phyloP scores from a whole-genome alignment of 2,888 invertebrate genomes.

The Acanthosepion esculentum region DNA sequence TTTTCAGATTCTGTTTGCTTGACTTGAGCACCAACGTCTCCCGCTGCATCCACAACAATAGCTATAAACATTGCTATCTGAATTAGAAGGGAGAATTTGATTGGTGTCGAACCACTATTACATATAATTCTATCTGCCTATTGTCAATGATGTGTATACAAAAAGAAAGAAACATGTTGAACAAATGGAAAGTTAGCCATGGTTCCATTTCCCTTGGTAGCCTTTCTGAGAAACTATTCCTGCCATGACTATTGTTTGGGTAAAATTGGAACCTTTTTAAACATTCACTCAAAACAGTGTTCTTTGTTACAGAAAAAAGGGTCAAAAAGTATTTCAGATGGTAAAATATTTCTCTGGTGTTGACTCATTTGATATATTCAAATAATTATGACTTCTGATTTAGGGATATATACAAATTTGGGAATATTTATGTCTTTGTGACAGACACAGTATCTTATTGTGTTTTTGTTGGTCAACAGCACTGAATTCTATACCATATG shows the following conservation, averaged over 20 bases:
- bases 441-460: too few relatives aligned
- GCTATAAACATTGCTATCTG: background rate
- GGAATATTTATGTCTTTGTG: too few relatives aligned
- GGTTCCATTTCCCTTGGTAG: background rate
- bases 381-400: too few relatives aligned
- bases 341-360: too few relatives aligned
- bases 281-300: too few relatives aligned
- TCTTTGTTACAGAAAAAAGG: too few relatives aligned
- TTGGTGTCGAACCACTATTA: background rate
- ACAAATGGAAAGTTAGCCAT: background rate
- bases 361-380: too few relatives aligned
- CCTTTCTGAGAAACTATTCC: background rate
- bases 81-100: background rate
- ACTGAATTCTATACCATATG: too few relatives aligned
- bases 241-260: fast-evolving
- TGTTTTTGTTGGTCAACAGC: too few relatives aligned
- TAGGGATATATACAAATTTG: too few relatives aligned
- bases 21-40: background rate
- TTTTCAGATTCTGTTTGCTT: background rate
- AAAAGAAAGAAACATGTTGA: background rate
- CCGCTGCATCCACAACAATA: background rate
- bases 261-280: background rate
- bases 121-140: background rate
- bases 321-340: too few relatives aligned
- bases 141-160: background rate